Conservation (phyloP, 2,888 invertebrate genomes). For the Acheta domesticus region DNA sequence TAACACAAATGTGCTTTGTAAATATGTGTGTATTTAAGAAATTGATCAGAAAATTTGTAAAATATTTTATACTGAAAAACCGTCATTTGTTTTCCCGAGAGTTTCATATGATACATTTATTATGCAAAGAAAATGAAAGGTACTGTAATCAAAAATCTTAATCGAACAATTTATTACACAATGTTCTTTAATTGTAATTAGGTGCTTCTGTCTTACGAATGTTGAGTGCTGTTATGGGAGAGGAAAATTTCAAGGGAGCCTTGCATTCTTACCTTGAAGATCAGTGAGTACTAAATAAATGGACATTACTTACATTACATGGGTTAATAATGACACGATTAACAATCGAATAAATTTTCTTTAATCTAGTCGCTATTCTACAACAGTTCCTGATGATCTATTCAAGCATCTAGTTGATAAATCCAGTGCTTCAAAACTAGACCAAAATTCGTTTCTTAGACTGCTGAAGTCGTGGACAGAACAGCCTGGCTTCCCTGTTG, state of each 20-base stretch:
- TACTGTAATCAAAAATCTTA: no score
- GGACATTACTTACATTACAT: slow-evolving; percentile 22
- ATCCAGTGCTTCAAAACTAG: slow-evolving; percentile 20
- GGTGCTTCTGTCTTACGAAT: slow-evolving; percentile 86
- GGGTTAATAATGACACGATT: neutral
- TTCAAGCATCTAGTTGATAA: slow-evolving; percentile 72
- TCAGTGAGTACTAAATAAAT: slow-evolving; percentile 56
- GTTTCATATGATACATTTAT: no score
- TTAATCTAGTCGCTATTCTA: slow-evolving; percentile 54
- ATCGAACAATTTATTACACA: no score
- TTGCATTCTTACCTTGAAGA: slow-evolving; percentile 62
- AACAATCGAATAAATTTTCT: neutral
- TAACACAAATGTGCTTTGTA: no score
- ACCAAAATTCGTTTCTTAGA: slow-evolving; percentile 61
- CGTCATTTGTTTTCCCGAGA: no score
- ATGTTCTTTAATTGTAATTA: slow-evolving; percentile 41
- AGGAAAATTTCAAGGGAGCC: slow-evolving; percentile 67
- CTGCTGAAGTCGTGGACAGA: slow-evolving; percentile 58
- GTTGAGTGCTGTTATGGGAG: slow-evolving; percentile 84
- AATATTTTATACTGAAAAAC: no score
- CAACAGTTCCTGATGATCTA: slow-evolving; percentile 79
- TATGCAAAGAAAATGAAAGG: no score
- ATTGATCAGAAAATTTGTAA: no score
- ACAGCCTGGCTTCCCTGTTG: slow-evolving; percentile 71
- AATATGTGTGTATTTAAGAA: no score